Evolutionary conservation across 2,113 vertebrate species (phyloP).

Genomic region (Bubalus kerabau): DNA sequence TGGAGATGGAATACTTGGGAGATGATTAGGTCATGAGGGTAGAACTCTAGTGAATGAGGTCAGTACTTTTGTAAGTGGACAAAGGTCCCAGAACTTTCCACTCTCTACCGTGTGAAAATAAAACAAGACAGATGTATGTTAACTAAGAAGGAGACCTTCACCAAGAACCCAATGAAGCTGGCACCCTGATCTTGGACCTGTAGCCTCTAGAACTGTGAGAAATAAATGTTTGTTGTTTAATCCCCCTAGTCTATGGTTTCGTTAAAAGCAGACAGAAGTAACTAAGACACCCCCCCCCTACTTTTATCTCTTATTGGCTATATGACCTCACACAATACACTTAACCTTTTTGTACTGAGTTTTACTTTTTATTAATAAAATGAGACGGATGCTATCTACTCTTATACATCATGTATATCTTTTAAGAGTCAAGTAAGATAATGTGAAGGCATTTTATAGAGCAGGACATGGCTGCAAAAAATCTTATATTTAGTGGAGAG

Average conservation of each 20-base stretch:
- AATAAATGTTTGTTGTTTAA: not conserved
- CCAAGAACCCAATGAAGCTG: not conserved
- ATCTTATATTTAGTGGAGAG: not conserved
- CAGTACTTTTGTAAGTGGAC: not conserved
- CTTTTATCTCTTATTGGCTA: not conserved
- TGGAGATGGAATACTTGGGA: not conserved
- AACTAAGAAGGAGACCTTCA: not conserved
- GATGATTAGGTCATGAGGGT: not conserved
- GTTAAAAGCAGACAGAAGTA: not conserved
- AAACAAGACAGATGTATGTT: not conserved
- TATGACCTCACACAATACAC: not conserved
- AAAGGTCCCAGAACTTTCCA: not conserved
- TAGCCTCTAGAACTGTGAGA: not conserved
- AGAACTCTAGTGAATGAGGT: not conserved
- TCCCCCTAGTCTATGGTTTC: not conserved
- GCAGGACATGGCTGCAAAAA: not conserved
- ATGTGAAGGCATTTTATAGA: not conserved
- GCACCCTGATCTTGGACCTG: not conserved
- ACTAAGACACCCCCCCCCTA: not conserved
- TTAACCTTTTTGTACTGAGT: not conserved
- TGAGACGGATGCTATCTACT: not conserved
- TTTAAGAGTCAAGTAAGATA: not conserved
- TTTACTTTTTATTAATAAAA: not conserved
- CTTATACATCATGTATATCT: not conserved
- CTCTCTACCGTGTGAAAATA: not conserved